phyloP scores from a whole-genome alignment of 2,888 invertebrate species.

The Chalcosyrphus nemorum region DNA sequence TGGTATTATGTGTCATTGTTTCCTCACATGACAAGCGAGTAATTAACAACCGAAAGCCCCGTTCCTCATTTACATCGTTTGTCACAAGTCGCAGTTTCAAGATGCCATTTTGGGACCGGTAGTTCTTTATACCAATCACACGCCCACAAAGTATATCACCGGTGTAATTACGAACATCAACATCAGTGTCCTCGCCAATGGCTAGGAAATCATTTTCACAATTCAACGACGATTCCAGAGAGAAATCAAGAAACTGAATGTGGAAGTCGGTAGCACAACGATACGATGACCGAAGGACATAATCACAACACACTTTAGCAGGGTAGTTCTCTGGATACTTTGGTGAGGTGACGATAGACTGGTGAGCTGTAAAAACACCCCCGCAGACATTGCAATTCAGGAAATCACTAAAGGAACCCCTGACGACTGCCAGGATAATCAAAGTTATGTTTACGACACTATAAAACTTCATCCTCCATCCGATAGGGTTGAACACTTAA shows the following conservation, averaged over 20 bases:
- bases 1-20: slow-evolving; percentile 56
- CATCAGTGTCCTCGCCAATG: slow-evolving; percentile 81
- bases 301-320: slow-evolving; percentile 82
- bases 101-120: slow-evolving; percentile 82
- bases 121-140: slow-evolving; percentile 82
- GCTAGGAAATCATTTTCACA: slow-evolving; percentile 83
- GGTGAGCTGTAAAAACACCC: slow-evolving; percentile 82
- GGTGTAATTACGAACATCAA: slow-evolving; percentile 74
- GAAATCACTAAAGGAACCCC: slow-evolving; percentile 5
- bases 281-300: slow-evolving; percentile 82
- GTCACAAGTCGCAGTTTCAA: slow-evolving; percentile 83
- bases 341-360: slow-evolving; percentile 83
- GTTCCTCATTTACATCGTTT: slow-evolving; percentile 78
- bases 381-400: slow-evolving; percentile 75
- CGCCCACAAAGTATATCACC: slow-evolving; percentile 83
- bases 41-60: slow-evolving; percentile 83
- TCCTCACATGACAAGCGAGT: slow-evolving; percentile 82
- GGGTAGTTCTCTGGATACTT: slow-evolving; percentile 83
- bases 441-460: slow-evolving; percentile 10
- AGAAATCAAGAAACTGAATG: slow-evolving; percentile 84
- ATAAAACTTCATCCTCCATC: slow-evolving; percentile 16
- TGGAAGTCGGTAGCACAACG: slow-evolving; percentile 83
- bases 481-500: slow-evolving; percentile 12
- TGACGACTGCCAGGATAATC: slow-evolving; percentile 13
- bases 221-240: slow-evolving; percentile 82